A percentile compares a stretch with the other conserved stretches of the same genome.
Conservation (phyloP, 2,797 vertebrate species). For the Clarias laeviceps region DNA sequence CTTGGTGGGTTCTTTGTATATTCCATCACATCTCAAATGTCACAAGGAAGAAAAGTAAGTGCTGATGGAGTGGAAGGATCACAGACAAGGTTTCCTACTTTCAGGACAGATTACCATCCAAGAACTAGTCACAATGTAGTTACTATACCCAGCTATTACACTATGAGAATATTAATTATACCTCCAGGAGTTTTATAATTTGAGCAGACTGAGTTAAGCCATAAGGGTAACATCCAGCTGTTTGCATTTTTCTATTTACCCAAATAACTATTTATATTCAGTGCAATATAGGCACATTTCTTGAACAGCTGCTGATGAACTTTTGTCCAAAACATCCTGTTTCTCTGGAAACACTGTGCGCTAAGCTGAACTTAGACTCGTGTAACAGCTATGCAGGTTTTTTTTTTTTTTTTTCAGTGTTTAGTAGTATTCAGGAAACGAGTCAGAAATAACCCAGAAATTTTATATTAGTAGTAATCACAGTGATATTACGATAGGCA, state of each 20-base stretch:
- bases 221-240: neutral
- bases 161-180: neutral
- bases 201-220: no score
- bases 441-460: neutral
- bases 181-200: neutral
- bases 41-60: neutral
- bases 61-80: neutral
- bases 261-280: neutral
- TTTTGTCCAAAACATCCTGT: neutral
- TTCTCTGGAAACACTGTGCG: neutral
- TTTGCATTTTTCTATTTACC: neutral
- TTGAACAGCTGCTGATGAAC: neutral
- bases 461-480: conserved; percentile 12
- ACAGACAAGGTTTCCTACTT: neutral
- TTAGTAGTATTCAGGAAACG: neutral
- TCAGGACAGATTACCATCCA: neutral
- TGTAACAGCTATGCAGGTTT: neutral
- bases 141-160: neutral
- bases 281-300: neutral
- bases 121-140: neutral
- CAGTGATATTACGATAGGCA: conserved; percentile 9
- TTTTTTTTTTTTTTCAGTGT: neutral
- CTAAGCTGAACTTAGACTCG: neutral
- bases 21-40: neutral
- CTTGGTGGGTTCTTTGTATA: neutral